phyloP scores from a whole-genome alignment of 2,797 vertebrate species.

The Fistularia commersonii region DNA sequence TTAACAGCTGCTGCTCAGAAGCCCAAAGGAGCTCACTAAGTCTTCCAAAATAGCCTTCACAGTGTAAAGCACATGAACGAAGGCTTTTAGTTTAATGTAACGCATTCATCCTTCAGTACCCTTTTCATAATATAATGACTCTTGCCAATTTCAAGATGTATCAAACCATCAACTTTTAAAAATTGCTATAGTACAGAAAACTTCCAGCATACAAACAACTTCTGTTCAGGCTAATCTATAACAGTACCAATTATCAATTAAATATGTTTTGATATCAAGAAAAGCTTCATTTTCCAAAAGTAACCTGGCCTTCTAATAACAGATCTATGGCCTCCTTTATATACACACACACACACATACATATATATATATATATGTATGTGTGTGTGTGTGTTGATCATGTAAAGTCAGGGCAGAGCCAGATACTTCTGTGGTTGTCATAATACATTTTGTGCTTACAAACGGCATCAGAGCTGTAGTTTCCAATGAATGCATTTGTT shows the following conservation, averaged over 20 bases:
- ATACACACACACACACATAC: too few species aligned
- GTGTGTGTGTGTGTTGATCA: too few species aligned
- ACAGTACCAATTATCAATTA: constrained; percentile 1
- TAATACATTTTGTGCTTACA: too few species aligned
- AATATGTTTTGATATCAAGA: too few species aligned
- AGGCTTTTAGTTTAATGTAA: constrained; percentile 6
- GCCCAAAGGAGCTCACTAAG: constrained; percentile 10
- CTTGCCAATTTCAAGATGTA: not conserved
- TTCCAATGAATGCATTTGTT: too few species aligned
- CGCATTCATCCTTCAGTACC: not conserved
- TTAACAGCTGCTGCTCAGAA: constrained; percentile 29
- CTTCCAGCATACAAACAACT: constrained; percentile 24
- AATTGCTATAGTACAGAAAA: constrained; percentile 7
- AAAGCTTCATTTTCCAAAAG: too few species aligned
- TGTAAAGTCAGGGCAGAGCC: constrained; percentile 3
- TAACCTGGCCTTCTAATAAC: not conserved
- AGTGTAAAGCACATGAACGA: constrained; percentile 1
- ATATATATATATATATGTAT: too few species aligned
- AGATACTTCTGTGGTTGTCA: constrained; percentile 1
- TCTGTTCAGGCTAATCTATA: constrained; percentile 2
- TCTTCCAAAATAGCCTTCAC: constrained; percentile 14
- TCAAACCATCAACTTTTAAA: too few species aligned
- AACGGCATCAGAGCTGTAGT: too few species aligned
- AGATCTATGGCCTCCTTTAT: too few species aligned
- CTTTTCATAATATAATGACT: not conserved